Percentiles rank a stretch among this genome's conserved stretches.
Conservation (phyloP, 1,140 invertebrate genomes). For the Hirudo medicinalis region DNA sequence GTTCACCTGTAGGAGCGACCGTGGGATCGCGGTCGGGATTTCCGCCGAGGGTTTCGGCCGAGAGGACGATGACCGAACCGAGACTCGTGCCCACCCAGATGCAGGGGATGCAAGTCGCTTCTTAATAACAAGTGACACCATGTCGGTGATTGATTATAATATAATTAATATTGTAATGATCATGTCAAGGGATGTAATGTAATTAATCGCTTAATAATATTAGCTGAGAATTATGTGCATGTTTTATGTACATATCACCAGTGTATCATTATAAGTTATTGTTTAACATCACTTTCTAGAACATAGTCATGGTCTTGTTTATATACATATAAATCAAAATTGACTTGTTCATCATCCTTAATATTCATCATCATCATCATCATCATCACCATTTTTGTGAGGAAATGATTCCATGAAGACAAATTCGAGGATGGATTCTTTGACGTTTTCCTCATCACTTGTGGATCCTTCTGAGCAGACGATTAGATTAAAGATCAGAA, state of each 20-base stretch:
- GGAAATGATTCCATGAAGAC: conserved; percentile 3
- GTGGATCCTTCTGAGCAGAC: neutral
- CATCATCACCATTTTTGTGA: neutral
- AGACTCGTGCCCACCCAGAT: conserved; percentile 89
- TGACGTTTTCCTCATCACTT: conserved; percentile 2
- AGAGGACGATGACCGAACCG: conserved; percentile 81
- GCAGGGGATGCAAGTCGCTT: conserved; percentile 63
- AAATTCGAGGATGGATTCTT: neutral
- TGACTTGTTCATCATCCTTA: neutral
- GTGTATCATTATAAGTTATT: too few species aligned
- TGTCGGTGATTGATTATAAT: neutral
- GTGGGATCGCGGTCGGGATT: neutral
- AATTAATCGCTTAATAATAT: too few species aligned
- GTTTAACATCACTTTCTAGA: neutral
- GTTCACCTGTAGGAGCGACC: neutral
- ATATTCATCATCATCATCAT: neutral
- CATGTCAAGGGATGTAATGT: too few species aligned
- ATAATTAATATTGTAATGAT: neutral
- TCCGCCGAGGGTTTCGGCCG: neutral
- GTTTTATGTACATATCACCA: too few species aligned
- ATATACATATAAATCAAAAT: neutral
- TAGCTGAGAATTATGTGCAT: too few species aligned
- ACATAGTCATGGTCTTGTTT: too few species aligned
- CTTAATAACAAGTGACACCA: conserved; percentile 41
- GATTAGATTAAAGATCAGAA: too few species aligned